Evolutionary conservation across 2,113 vertebrate genomes (phyloP), one percentile per base, ranked within the genome.

Genomic region (Rissa tridactyla): DNA sequence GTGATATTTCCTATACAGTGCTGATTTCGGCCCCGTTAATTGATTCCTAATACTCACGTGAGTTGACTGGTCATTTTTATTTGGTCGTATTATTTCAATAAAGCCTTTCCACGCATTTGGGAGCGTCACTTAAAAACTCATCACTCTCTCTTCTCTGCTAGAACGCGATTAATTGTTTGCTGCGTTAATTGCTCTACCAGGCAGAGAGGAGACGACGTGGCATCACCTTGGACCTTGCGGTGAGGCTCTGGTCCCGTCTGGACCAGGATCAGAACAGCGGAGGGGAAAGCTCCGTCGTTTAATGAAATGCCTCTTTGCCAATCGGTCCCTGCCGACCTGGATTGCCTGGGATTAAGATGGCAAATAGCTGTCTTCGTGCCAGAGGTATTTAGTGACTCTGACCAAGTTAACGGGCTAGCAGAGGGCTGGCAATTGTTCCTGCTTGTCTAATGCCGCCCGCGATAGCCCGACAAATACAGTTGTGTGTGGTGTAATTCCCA

Each of bases 101-200:
- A 61, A 38, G 10, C 57, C 14, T 76, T 68, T 32, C 58, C 22
- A 0, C 4, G 8, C 3, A 2, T n/a, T 62, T 2, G 6, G 23
- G 58, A 51, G 22, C 1, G 18, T 69, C 29, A 3, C 32, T 76
- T 62, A 14, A 49, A 18, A 49, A 38, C 6, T 68, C 52, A 26
- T 61, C 4, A 0, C 61, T 17, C 23, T 21, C 11, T 86, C 47
- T 21, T 42, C 34, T 51, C 49, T 25, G 34, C 23, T 58, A 25
- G 17, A 29, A 26, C 13, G 3, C 3, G 6, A 4, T 54, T 36
- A 80, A 68, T 76, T 32, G 10, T 34, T 60, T 21, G 12, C 58
- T 57, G 34, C 8, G 6, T 90, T 94, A 29, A 32, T 84, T 73
- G 47, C 70, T 75, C 5, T 17, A 5, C 20, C 40, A 25, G 32